phyloP scores from a whole-genome alignment of 2,888 invertebrate species.

The Thera obeliscata region DNA sequence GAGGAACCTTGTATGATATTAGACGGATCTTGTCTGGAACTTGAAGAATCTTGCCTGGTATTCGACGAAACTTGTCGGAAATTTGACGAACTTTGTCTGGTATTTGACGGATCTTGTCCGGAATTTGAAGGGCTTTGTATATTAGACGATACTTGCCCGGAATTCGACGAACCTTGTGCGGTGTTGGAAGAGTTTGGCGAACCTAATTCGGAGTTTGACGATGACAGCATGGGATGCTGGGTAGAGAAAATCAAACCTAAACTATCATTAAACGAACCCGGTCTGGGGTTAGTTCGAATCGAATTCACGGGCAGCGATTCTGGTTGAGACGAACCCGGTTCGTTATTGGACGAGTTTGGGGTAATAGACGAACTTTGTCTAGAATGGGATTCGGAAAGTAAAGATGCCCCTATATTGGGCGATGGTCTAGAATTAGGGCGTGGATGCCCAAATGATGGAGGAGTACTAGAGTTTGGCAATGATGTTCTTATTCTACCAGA shows the following conservation, averaged over 20 bases:
- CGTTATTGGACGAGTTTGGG: slow-evolving; percentile 10
- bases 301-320: neutral
- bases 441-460: slow-evolving; percentile 14
- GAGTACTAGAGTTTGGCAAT: slow-evolving; percentile 2
- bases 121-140: slow-evolving; percentile 1
- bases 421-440: slow-evolving; percentile 7
- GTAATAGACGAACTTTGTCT: slow-evolving; percentile 9
- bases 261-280: slow-evolving; percentile 8
- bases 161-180: slow-evolving; percentile 2
- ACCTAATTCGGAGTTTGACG: neutral
- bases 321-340: neutral
- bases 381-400: neutral
- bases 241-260: neutral
- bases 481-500: slow-evolving; percentile 7
- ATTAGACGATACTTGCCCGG: slow-evolving; percentile 1
- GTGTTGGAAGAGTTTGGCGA: neutral
- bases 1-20: slow-evolving; percentile 7
- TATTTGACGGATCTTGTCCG: neutral
- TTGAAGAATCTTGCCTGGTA: neutral
- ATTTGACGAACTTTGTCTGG: slow-evolving; percentile 2
- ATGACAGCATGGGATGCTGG: neutral
- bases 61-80: neutral
- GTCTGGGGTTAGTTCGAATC: neutral
- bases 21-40: neutral
- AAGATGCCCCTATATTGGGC: slow-evolving; percentile 1